Percentiles rank a stretch among this genome's conserved stretches.
phyloP scores from a whole-genome alignment of 2,888 invertebrate genomes.

The Hermaeophaga mercurialis region DNA sequence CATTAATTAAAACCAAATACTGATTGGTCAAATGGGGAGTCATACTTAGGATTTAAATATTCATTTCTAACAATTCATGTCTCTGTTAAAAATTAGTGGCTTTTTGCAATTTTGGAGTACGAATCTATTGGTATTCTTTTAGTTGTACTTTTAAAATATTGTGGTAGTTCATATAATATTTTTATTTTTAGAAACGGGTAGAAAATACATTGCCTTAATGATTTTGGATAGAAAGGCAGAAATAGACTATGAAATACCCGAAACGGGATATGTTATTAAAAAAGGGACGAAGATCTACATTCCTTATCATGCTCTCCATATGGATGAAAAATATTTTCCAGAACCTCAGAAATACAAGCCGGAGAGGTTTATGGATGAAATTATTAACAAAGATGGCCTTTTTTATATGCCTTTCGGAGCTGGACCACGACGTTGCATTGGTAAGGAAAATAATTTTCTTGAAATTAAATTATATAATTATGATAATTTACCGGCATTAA shows the following conservation, averaged over 20 bases:
- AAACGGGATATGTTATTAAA: slow-evolving; percentile 33
- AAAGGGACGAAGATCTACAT: slow-evolving; percentile 45
- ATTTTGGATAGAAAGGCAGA: slow-evolving; percentile 35
- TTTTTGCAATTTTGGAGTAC: no score
- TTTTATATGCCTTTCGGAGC: slow-evolving; percentile 50
- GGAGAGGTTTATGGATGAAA: slow-evolving; percentile 39
- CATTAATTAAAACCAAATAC: no score
- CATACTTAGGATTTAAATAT: no score
- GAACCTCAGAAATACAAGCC: slow-evolving; percentile 45
- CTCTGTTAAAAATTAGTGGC: no score
- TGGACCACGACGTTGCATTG: slow-evolving; percentile 52
- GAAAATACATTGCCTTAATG: slow-evolving; percentile 49
- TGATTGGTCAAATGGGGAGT: no score
- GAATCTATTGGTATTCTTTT: no score
- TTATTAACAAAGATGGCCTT: slow-evolving; percentile 25
- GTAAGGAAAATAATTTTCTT: no score
- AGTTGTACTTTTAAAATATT: no score
- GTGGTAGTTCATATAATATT: no score
- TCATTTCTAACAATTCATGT: no score
- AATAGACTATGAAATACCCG: slow-evolving; percentile 39
- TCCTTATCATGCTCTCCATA: slow-evolving; percentile 47
- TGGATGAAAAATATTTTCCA: slow-evolving; percentile 47
- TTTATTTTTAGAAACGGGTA: slow-evolving; percentile 47
- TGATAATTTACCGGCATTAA: no score
- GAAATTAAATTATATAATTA: no score